phyloP scores from a whole-genome alignment of 1,140 invertebrate species.

The Drepana arcuata region DNA sequence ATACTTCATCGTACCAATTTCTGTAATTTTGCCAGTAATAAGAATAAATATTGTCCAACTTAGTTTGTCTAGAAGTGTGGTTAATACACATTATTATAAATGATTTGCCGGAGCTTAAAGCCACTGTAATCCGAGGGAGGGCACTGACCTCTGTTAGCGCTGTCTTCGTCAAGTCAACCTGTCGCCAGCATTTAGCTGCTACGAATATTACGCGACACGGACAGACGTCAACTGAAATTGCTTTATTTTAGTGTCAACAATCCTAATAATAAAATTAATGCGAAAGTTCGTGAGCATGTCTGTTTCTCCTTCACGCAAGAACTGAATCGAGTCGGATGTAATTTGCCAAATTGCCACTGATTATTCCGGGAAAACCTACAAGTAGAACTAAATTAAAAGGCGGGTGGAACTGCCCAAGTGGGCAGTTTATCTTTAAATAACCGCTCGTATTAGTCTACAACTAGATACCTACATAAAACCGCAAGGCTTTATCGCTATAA shows the following conservation, averaged over 20 bases:
- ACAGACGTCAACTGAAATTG: conserved; percentile 59
- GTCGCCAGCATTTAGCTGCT: not conserved
- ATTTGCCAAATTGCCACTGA: no score
- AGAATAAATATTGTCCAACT: no score
- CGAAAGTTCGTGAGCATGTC: not conserved
- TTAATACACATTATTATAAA: no score
- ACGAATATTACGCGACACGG: conserved; percentile 6
- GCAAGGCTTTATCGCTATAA: no score
- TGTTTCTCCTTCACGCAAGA: no score
- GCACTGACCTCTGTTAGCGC: conserved; percentile 64
- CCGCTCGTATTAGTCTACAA: no score
- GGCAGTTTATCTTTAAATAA: not conserved
- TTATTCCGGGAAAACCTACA: not conserved
- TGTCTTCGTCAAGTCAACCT: conserved; percentile 44
- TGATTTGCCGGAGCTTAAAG: not conserved
- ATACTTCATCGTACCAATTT: no score
- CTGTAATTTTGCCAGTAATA: no score
- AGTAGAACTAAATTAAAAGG: not conserved
- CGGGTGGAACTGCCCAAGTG: not conserved
- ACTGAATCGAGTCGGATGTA: no score
- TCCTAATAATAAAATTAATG: no score
- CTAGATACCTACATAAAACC: no score
- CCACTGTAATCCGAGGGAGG: conserved; percentile 14
- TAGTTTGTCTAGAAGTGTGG: no score
- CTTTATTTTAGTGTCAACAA: conserved; percentile 4